phyloP scores from a whole-genome alignment of 2,888 invertebrate species.

The Bedellia somnulentella region DNA sequence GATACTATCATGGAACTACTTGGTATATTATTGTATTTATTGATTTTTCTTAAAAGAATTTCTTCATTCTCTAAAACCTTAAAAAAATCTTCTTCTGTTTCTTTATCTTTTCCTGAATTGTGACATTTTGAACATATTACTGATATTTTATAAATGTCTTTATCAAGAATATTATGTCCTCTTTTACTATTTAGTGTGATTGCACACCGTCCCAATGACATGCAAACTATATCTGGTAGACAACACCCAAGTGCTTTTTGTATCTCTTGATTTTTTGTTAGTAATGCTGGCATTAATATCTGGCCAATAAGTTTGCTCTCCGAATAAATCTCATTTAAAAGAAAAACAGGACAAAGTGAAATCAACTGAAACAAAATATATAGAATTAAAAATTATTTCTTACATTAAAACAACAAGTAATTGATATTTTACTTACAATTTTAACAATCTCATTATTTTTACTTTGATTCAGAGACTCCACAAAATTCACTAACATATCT shows the following conservation, averaged over 20 bases:
- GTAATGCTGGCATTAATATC: constrained; percentile 36
- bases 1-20: constrained; percentile 19
- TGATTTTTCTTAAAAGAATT: no score
- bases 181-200: constrained; percentile 15
- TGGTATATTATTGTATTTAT: no score
- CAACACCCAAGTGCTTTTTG: constrained; percentile 22
- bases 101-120: constrained; percentile 11
- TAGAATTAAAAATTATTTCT: no score
- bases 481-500: no score
- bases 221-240: constrained; percentile 30
- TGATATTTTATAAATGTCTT: constrained; percentile 18
- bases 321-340: constrained; percentile 28
- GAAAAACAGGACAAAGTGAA: constrained; percentile 26
- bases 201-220: constrained; percentile 26
- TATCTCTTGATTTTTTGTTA: constrained; percentile 25
- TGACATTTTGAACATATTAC: constrained; percentile 36
- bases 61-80: not conserved
- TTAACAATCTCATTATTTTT: no score
- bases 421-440: no score
- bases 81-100: constrained; percentile 12
- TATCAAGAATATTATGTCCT: constrained; percentile 26
- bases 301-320: constrained; percentile 41
- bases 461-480: no score
- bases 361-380: constrained; percentile 30
- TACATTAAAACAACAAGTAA: no score